These are phyloP conservation scores for Drosophila lacteicornis DNA, from an alignment of 1,140 invertebrate genomes.

Conservation along the genomic window DNA sequence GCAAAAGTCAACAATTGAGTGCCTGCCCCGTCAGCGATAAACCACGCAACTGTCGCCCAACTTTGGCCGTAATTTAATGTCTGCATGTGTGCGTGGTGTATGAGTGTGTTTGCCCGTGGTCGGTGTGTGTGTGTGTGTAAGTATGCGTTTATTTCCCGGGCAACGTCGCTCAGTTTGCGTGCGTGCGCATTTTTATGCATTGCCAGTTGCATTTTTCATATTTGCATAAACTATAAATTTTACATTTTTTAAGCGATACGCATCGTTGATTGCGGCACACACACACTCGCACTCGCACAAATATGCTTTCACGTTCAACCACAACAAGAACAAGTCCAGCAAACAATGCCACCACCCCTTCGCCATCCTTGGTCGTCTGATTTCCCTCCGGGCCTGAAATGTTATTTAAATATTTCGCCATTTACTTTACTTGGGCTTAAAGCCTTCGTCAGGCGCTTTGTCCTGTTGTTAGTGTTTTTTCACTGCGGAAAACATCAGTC, in stretches of 20 bases:
- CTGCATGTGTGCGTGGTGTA: constrained; percentile 35
- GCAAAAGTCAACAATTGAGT: constrained; percentile 77
- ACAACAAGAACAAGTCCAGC: constrained; percentile 53
- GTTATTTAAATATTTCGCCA: constrained; percentile 74
- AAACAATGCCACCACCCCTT: constrained; percentile 43
- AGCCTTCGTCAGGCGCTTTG: constrained; percentile 26
- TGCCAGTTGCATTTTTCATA: constrained; percentile 83
- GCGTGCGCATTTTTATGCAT: constrained; percentile 83
- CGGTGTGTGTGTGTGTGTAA: constrained; percentile 38
- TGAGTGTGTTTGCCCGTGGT: constrained; percentile 39
- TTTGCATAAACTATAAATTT: constrained; percentile 84
- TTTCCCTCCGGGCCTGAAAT: constrained; percentile 47
- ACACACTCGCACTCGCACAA: constrained; percentile 1
- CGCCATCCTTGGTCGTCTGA: constrained; percentile 1
- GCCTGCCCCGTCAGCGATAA: constrained; percentile 73
- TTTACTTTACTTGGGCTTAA: constrained; percentile 56
- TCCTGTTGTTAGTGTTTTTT: constrained; percentile 7
- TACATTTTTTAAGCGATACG: constrained; percentile 84
- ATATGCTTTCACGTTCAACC: constrained; percentile 32
- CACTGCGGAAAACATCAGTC: constrained; percentile 14
- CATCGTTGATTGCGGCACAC: constrained; percentile 76
- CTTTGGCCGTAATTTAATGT: constrained; percentile 80
- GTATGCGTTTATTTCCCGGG: constrained; percentile 24
- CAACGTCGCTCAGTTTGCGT: constrained; percentile 73
- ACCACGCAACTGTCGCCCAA: constrained; percentile 83